Evolutionary conservation across 2,113 vertebrate genomes (phyloP), one percentile per base, ranked within the genome.

Genomic region (Alexandromys fortis): DNA sequence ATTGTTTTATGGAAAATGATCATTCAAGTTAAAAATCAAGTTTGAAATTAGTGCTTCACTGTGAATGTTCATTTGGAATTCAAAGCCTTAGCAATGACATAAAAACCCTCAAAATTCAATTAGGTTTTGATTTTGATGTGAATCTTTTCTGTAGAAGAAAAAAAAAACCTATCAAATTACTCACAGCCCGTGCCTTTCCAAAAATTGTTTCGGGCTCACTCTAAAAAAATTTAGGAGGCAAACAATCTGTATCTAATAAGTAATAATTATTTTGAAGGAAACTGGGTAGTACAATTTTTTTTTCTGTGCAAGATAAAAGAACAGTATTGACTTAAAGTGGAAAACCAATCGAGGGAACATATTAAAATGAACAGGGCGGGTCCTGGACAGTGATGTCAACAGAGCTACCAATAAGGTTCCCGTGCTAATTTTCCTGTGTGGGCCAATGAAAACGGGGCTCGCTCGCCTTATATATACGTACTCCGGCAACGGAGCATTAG

Each of bases 401-500:
- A 85, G 24, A 63, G 24, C 58, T 45, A 85, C 82, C 82, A 65
- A 85, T 85, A 19, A 3, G 3, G 8, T 85, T 8, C 12, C 3
- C 35, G 0, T 1, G 9, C 1, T 30, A 75, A 33, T 6, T 61
- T 30, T 13, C 49, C 0, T 21, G 11, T 6, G 0, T 73, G 8
- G 45, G 94, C 94, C 96, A 97, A 95, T 95, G 58, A 97, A 61
- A 89, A 45, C 1, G 3, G 5, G 38, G 8, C n/a, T 76, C 1
- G 42, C 8, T 30, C 3, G 19, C 10, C 28, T 83, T 91, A 72
- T 95, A 95, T 94, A 94, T 28, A 86, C 0, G 26, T 19, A 14
- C 55, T 42, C 12, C 7, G 47, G n/a, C 1, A 16, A 4, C 5
- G 0, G 6, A 2, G 0, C 0, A 1, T 1, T 3, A 0, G 24